Percentiles rank a stretch among this genome's conserved stretches.
Conservation (phyloP, 2,888 invertebrate species). For the Xylocampa areola region DNA sequence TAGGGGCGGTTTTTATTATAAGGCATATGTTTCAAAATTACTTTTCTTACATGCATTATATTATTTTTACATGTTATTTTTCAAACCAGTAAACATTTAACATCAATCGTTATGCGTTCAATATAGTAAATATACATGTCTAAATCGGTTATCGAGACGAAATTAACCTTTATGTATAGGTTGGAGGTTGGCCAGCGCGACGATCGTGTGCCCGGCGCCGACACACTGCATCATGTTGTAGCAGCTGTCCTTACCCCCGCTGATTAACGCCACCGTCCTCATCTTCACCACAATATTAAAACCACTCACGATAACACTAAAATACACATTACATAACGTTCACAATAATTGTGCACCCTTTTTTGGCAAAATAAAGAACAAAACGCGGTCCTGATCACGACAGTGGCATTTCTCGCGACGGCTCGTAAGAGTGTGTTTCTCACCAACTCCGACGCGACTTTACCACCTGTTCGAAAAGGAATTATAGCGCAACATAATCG, state of each 20-base stretch:
- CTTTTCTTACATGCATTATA: conserved; percentile 16
- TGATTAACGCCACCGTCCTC: conserved; percentile 96
- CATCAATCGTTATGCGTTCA: conserved; percentile 20
- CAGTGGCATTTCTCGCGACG: conserved; percentile 71
- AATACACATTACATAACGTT: conserved; percentile 86
- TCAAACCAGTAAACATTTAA: conserved; percentile 2
- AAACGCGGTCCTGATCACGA: conserved; percentile 73
- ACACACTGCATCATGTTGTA: conserved; percentile 99
- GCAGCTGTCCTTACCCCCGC: conserved; percentile 99
- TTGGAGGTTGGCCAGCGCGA: conserved; percentile 98
- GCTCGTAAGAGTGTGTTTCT: conserved; percentile 54
- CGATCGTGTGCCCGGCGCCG: conserved; percentile 97
- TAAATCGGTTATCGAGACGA: conserved; percentile 60
- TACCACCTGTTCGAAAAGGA: conserved; percentile 63
- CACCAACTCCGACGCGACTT: conserved; percentile 61
- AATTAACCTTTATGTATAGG: conserved; percentile 94
- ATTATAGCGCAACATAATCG: conserved; percentile 72
- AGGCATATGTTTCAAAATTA: conserved; percentile 41
- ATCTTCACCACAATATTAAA: conserved; percentile 87
- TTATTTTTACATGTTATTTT: conserved; percentile 3
- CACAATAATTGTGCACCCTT: conserved; percentile 77
- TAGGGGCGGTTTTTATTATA: no score
- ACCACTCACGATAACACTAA: conserved; percentile 70
- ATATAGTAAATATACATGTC: conserved; percentile 50
- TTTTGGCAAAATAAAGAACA: conserved; percentile 74